Conservation (phyloP, 2,113 vertebrate species). For the Sturnus vulgaris region DNA sequence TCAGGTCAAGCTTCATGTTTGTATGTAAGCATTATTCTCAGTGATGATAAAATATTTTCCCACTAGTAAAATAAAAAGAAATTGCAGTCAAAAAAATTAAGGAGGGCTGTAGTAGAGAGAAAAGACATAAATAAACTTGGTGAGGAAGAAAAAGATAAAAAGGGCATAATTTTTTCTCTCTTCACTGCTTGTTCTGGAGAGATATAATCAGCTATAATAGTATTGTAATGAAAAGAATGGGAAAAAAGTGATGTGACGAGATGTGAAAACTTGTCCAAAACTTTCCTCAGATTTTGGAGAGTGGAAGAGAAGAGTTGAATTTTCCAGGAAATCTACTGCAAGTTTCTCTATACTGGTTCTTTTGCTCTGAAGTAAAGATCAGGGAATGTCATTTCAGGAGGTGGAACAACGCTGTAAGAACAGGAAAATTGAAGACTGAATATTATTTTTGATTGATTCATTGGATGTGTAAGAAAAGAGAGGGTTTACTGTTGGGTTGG, state of each 20-base stretch:
- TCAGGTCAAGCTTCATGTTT: not conserved
- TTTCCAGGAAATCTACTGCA: not conserved
- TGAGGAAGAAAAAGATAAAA: not conserved
- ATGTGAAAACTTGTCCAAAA: not conserved
- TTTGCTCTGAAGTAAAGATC: not conserved
- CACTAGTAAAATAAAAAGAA: not conserved
- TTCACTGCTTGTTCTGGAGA: not conserved
- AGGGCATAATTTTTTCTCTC: not conserved
- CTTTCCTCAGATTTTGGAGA: not conserved
- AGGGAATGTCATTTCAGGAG: not conserved
- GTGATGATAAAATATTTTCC: not conserved
- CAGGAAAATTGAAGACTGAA: not conserved
- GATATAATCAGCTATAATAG: not conserved
- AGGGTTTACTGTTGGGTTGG: not conserved
- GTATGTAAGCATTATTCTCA: not conserved
- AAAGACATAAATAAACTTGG: not conserved
- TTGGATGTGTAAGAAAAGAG: not conserved
- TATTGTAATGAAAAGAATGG: not conserved
- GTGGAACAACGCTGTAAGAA: not conserved
- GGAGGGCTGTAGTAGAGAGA: rapidly evolving
- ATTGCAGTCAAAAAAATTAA: not conserved
- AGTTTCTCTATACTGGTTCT: not conserved
- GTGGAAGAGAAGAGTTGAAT: not conserved
- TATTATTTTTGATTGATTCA: not conserved
- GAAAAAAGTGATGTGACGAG: not conserved